Evolutionary conservation across 2,113 vertebrate genomes (phyloP), one percentile per base, ranked within the genome.

Genomic region (Scopus umbretta): DNA sequence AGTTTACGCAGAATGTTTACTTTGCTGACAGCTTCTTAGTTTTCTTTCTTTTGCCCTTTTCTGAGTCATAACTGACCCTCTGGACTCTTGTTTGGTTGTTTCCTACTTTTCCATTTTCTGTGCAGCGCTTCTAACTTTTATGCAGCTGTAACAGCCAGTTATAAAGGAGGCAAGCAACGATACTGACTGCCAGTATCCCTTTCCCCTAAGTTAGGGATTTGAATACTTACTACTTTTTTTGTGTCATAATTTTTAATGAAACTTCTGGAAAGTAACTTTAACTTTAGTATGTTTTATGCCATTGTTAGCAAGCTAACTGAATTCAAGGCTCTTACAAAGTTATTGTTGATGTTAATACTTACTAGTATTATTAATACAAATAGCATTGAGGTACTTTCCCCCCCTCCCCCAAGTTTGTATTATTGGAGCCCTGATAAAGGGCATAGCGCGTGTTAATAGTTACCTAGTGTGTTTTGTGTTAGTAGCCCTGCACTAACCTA

Each of bases 31-130:
- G 62, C 53, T 87, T 58, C 80, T 71, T 22, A 20, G 32, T 90
- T 94, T 95, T 94, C 49, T 90, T 94, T 90, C 82, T 95, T 97
- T 86, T 88, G 78, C 90, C 94, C 93, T 93, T 87, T 82, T 96
- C 87, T 95, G 94, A 96, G 94, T 95, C 95, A 96, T 88, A 76
- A 40, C 45, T 95, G 96, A 96, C 94, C 94, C 92, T 90, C 63
- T 62, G 40, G 75, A 92, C 88, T 94, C 91, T 80, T 95, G 61
- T 81, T 91, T 38, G 43, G 58, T 80, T 90, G 71, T 85, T 94
- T 84, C 29, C 73, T 85, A n/a, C 70, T 96, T 80, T 93, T 58
- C 72, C 38, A 30, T 94, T 96, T 96, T 90, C 43, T 7, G 1
- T 61, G 58, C 53, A 68, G 87, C 9, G 1, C 25, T 97, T 93